A percentile compares a stretch with the other conserved stretches of the same genome.
Conservation (phyloP, 2,888 invertebrate species). For the Coremacera marginata region DNA sequence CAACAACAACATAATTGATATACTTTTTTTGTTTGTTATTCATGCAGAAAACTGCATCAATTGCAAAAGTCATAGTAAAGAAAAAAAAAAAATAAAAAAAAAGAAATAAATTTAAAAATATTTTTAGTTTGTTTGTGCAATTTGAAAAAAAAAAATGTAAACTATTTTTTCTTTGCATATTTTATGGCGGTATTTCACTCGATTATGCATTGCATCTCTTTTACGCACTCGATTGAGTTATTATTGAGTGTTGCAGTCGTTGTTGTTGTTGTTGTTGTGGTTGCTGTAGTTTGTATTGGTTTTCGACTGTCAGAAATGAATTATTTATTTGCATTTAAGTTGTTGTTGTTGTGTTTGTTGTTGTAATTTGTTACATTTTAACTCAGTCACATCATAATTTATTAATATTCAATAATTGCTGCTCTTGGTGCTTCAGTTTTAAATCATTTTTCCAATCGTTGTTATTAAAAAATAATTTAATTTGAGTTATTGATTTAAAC, state of each 20-base stretch:
- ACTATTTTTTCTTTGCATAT: too few relatives aligned
- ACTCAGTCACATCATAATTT: neutral
- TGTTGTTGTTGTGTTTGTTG: neutral
- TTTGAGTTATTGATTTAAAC: too few relatives aligned
- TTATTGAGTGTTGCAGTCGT: slow-evolving; percentile 28
- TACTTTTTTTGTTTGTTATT: too few relatives aligned
- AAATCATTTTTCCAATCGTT: neutral
- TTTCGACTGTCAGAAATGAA: neutral
- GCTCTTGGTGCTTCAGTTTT: neutral
- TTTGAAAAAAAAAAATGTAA: too few relatives aligned
- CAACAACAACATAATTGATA: too few relatives aligned
- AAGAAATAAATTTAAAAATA: too few relatives aligned
- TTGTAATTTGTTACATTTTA: slow-evolving; percentile 10
- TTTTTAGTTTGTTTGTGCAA: too few relatives aligned
- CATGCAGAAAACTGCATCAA: too few relatives aligned
- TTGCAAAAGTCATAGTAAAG: too few relatives aligned
- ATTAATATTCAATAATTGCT: neutral
- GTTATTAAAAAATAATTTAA: neutral
- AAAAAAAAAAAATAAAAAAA: too few relatives aligned
- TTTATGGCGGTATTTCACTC: too few relatives aligned
- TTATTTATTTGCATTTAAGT: neutral
- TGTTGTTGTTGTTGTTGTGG: neutral
- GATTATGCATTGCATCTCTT: neutral
- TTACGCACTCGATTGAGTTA: neutral
- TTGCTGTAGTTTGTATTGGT: neutral